Base-by-base conservation (phyloP, 2,888 invertebrate species). In the Thysanoteuthis rhombus region DNA sequence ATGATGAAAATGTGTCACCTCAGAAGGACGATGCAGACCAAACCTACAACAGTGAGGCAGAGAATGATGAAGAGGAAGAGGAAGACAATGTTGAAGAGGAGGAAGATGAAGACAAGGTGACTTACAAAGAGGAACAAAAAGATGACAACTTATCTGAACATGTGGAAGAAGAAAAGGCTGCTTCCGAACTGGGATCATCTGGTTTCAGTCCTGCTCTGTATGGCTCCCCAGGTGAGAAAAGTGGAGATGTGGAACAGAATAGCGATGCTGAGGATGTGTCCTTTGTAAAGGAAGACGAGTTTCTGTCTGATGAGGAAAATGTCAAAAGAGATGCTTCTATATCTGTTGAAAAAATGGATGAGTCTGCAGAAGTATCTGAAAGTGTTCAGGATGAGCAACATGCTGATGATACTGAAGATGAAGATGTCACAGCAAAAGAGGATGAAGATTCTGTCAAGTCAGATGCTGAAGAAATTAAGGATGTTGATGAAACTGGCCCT, bases 31-130 rank as follows among this genome's bases (percentile, higher is more conserved):
- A 94, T 90, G 93, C 93, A 42, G 92, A 94, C 47, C 93, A 94
- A 36, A 93, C 94, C 58, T 94, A 94, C 75, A 93, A 94, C 22
- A 94, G 93, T 28, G 94, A 94, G 36, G 94, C 91, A 89, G 94
- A 89, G 75, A 42, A 93, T 25, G 94, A 93, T 90, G 93, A 93
- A 89, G 94, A 94, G 92, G 94, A 95, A 92, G 93, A 93, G 89
- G 93, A 94, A 42, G 93, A 94, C 93, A 94, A 95, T 91, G 94
- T 93, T n/a, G 95, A 94, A 92, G 93, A 94, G 58, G 94, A 94
- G 92, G 90, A 93, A 38, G 94, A 93, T 58, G 94, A 93, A 12
- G 89, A 40, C 12, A 36, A 75, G 58, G 40, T 39, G 93, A 47
- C 40, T 47, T n/a, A 28, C 45, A 90, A 39, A 58, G 89, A 90